Evolutionary conservation across 1,140 invertebrate species (phyloP).

Genomic region (Drosophila pseudoobscura): DNA sequence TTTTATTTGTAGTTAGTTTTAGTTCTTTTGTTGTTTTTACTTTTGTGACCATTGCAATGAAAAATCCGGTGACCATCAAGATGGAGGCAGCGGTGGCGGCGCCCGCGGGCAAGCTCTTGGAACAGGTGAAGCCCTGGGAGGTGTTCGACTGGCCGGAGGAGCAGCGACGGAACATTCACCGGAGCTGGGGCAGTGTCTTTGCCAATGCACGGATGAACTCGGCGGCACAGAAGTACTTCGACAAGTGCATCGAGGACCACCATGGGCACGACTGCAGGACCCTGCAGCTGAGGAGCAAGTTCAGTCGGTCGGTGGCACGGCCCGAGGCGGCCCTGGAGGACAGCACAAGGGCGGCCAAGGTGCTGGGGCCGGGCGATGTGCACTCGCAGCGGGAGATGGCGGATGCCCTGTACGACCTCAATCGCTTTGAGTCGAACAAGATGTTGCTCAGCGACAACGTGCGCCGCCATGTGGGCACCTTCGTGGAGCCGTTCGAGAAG

Average conservation of each 20-base stretch:
- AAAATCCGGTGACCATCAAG: constrained; percentile 13
- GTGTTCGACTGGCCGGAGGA: constrained; percentile 28
- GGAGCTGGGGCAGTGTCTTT: constrained; percentile 57
- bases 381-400: constrained; percentile 43
- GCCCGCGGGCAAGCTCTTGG: constrained; percentile 3
- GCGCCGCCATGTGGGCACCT: constrained; percentile 35
- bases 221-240: constrained; percentile 38
- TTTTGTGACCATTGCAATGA: constrained; percentile 11
- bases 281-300: constrained; percentile 46
- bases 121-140: constrained; percentile 34
- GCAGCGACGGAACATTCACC: constrained; percentile 40
- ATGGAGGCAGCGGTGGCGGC: neutral
- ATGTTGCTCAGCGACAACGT: constrained; percentile 48
- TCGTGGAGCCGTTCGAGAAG: constrained; percentile 42
- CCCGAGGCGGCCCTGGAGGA: constrained; percentile 29
- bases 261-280: constrained; percentile 8
- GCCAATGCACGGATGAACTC: constrained; percentile 4
- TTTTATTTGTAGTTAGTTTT: constrained; percentile 16
- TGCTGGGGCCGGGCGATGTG: neutral
- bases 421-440: constrained; percentile 71
- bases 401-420: constrained; percentile 67
- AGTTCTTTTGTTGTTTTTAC: constrained; percentile 12
- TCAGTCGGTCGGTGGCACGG: constrained; percentile 39
- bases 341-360: neutral
- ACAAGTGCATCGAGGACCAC: constrained; percentile 39